Percentiles rank a stretch among this genome's conserved stretches.
Conservation (phyloP, 2,797 vertebrate genomes). For the Myotis vivesi region DNA sequence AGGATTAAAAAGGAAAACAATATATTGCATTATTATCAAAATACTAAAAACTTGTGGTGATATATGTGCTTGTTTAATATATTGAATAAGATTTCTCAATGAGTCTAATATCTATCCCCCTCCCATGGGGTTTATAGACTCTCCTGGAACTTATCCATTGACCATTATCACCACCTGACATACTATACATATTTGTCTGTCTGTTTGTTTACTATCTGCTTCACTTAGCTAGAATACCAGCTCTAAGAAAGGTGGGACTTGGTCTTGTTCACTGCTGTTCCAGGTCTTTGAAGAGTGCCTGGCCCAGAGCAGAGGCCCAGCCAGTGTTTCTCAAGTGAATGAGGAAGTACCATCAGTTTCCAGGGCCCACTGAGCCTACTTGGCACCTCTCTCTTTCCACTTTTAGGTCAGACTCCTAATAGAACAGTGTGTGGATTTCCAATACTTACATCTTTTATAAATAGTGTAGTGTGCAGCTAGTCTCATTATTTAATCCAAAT, state of each 20-base stretch:
- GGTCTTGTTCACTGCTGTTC: neutral
- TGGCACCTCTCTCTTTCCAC: neutral
- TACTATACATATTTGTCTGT: neutral
- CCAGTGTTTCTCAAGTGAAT: neutral
- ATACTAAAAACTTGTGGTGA: neutral
- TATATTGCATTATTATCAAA: neutral
- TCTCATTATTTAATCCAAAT: neutral
- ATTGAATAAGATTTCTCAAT: conserved; percentile 8
- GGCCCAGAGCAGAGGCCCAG: accelerated
- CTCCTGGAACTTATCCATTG: neutral
- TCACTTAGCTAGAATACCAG: neutral
- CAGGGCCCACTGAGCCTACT: neutral
- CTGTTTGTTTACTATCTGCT: neutral
- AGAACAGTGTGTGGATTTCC: neutral
- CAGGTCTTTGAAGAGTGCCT: neutral
- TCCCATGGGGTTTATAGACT: neutral
- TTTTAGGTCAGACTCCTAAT: neutral
- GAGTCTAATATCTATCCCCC: neutral
- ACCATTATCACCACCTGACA: neutral
- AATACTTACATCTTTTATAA: neutral
- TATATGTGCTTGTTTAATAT: neutral
- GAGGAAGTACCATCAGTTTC: neutral
- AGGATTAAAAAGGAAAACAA: neutral
- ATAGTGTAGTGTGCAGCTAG: neutral
- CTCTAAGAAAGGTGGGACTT: neutral